Evolutionary conservation across 2,113 vertebrate species (phyloP).

Genomic region (Gymnobelideus leadbeateri): DNA sequence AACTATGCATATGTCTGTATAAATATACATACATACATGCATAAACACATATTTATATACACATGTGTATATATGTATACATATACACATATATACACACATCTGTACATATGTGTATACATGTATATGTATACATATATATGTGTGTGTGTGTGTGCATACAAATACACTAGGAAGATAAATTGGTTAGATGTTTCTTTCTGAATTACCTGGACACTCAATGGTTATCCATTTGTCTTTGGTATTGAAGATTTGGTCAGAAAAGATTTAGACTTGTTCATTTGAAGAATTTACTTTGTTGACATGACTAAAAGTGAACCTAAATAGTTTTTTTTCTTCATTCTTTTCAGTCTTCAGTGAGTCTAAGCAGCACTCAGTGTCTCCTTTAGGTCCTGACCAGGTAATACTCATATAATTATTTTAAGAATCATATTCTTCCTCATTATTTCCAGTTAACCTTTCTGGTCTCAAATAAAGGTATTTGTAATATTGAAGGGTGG

Average conservation of each 20-base stretch:
- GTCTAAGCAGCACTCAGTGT: neutral
- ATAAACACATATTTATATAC: no score
- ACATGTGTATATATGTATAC: no score
- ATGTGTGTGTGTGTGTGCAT: no score
- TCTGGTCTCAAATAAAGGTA: neutral
- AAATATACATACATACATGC: neutral
- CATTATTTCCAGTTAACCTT: conserved; percentile 7
- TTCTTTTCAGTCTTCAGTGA: neutral
- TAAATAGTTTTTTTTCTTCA: neutral
- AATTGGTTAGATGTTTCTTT: neutral
- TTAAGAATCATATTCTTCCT: conserved; percentile 7
- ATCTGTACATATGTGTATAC: no score
- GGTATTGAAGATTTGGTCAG: neutral
- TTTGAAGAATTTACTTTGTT: conserved; percentile 50
- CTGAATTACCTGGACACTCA: no score
- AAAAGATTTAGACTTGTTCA: neutral
- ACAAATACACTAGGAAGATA: neutral
- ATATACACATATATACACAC: neutral
- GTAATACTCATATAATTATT: neutral
- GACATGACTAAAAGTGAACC: neutral
- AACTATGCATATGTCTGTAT: neutral
- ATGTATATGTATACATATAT: no score
- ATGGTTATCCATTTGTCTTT: neutral
- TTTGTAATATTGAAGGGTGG: neutral
- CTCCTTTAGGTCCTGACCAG: neutral